These are phyloP conservation scores for Xenus cinereus DNA, from an alignment of 2,113 vertebrate genomes.

Conservation along the genomic window DNA sequence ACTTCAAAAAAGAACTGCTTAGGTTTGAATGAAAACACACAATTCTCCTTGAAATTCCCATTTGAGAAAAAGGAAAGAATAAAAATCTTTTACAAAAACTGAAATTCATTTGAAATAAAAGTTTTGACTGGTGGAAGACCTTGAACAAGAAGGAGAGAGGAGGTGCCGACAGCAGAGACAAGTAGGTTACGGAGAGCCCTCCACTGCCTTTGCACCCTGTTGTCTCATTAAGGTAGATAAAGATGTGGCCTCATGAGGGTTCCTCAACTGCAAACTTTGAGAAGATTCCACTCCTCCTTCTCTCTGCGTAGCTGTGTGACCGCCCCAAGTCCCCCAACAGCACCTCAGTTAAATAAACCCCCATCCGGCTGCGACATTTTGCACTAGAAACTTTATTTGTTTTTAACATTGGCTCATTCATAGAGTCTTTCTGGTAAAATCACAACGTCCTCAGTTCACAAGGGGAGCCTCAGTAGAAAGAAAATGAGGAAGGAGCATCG, in stretches of 20 bases:
- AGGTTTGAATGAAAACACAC: not conserved
- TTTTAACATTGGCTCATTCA: not conserved
- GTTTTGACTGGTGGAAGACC: not conserved
- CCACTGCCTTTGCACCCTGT: accelerated
- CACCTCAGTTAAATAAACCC: not conserved
- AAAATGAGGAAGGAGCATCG: not conserved
- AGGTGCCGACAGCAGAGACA: not conserved
- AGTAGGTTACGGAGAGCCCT: not conserved
- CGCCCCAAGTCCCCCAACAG: not conserved
- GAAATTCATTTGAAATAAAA: not conserved
- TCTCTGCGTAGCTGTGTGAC: not conserved
- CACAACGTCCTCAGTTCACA: not conserved
- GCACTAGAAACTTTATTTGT: not conserved
- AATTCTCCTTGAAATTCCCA: not conserved
- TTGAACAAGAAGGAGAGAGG: not conserved
- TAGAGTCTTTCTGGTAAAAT: not conserved
- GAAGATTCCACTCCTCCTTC: not conserved
- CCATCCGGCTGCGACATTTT: not conserved
- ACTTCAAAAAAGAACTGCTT: not conserved
- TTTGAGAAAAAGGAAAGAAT: not conserved
- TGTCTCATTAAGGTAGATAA: accelerated
- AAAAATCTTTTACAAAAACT: not conserved
- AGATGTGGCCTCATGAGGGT: not conserved
- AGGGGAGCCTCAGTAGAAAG: not conserved
- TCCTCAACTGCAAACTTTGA: not conserved